Base-by-base conservation (phyloP, 92 coral and sea anemone species). In the Porites lobata region DNA sequence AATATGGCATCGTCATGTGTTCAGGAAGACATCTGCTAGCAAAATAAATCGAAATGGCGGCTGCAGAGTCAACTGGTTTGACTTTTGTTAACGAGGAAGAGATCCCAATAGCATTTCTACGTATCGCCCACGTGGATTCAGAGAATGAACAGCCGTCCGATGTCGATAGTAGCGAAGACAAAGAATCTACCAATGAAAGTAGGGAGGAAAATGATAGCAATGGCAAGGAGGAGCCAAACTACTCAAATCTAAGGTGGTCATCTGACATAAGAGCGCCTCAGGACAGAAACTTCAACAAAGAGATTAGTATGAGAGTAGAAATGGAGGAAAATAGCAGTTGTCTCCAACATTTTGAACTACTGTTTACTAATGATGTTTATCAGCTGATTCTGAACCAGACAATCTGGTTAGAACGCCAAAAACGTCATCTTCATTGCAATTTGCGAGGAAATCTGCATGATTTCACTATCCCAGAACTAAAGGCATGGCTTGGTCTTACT, bases 271-370 rank as follows among this genome's bases (percentile, higher is more conserved):
- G 38, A 29, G 38, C 3, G 38, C 38, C 82, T 61, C 67, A 56
- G 26, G 67, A 81, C 77, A 29, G 6, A 80, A 43, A 63, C 64
- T 73, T 88, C 76, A 81, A 62, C 64, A 76, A 88, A 76, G 80
- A 72, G 86, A 87, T 88, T 81, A 87, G 91, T 81, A 75, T 80
- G 69, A 63, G 51, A 88, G 87, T 80, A 4, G 75, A 87, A 22
- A 87, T 80, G 82, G 43, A 6, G 38, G 38, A 29, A 29, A 29
- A 29, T 29, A 29, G 38, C 38, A 29, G 38, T 29, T 29, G 38
- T 29, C 38, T 29, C 38, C 38, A 29, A 29, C 3, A 29, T 29
- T 29, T 29, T 29, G 38, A 29, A 29, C 38, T 29, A 2, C 38
- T 29, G 38, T 29, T 29, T 29, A 29, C 38, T 29, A 29, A 29